phyloP scores from a whole-genome alignment of 2,888 invertebrate genomes.

The Spodoptera exigua region DNA sequence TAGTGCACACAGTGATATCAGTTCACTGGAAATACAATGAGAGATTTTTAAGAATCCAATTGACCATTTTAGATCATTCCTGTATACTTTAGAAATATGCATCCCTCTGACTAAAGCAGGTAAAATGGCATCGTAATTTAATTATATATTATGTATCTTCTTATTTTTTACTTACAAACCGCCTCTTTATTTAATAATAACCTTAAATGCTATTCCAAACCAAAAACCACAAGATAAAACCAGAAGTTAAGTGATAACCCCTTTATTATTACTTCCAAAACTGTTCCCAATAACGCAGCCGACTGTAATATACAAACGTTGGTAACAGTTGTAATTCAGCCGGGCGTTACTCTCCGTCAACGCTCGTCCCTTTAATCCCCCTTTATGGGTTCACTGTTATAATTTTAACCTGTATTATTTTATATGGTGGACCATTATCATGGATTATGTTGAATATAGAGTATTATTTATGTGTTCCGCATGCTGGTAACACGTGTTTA shows the following conservation, averaged over 20 bases:
- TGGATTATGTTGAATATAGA: slow-evolving; percentile 73
- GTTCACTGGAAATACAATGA: too few relatives aligned
- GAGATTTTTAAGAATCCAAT: too few relatives aligned
- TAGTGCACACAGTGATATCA: too few relatives aligned
- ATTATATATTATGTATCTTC: too few relatives aligned
- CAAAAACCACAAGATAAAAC: slow-evolving; percentile 52
- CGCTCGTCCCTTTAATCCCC: slow-evolving; percentile 75
- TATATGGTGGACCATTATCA: slow-evolving; percentile 76
- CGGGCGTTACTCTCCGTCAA: slow-evolving; percentile 74
- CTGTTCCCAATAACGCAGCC: slow-evolving; percentile 59
- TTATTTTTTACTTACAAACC: too few relatives aligned
- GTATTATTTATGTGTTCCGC: slow-evolving; percentile 74
- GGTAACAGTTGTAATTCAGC: slow-evolving; percentile 54
- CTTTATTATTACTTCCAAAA: slow-evolving; percentile 63
- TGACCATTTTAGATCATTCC: too few relatives aligned
- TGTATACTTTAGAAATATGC: too few relatives aligned
- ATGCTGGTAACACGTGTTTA: slow-evolving; percentile 61
- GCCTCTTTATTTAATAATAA: slow-evolving; percentile 9
- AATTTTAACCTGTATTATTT: slow-evolving; percentile 82
- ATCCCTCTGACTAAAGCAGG: too few relatives aligned
- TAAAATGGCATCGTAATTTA: too few relatives aligned
- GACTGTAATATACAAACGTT: slow-evolving; percentile 49
- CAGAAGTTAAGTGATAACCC: slow-evolving; percentile 58
- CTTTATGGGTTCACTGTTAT: slow-evolving; percentile 75
- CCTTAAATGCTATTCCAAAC: slow-evolving; percentile 9